These are phyloP conservation scores for Oncorhynchus kisutch DNA, from an alignment of 2,113 vertebrate genomes.

Conservation along the genomic window DNA sequence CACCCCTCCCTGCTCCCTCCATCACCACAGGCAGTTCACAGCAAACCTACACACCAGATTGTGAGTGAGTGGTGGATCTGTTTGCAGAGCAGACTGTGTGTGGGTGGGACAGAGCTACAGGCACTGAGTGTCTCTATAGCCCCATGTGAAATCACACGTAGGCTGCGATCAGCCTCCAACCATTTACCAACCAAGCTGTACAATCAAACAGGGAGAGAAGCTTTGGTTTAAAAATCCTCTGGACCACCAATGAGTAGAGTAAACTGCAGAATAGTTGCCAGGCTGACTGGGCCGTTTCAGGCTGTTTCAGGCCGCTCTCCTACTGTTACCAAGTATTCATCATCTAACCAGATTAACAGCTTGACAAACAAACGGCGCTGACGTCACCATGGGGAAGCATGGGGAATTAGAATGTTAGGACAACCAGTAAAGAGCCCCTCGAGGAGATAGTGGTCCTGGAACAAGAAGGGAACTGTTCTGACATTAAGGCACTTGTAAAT, in stretches of 20 bases:
- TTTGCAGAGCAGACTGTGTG: conserved; percentile 47
- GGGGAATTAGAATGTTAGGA: conserved; percentile 57
- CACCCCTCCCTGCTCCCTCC: conserved; percentile 6
- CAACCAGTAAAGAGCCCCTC: conserved; percentile 47
- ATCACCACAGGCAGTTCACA: conserved; percentile 61
- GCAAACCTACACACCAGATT: conserved; percentile 66
- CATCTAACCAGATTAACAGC: conserved; percentile 76
- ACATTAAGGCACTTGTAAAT: conserved; percentile 49
- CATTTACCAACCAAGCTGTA: conserved; percentile 46
- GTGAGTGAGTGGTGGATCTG: conserved; percentile 41
- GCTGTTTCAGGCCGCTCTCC: conserved; percentile 54
- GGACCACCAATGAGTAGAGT: conserved; percentile 69
- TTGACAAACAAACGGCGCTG: conserved; percentile 56
- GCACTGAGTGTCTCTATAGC: conserved; percentile 67
- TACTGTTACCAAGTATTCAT: conserved; percentile 65
- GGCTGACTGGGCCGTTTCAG: conserved; percentile 45
- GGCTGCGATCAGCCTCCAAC: conserved; percentile 71
- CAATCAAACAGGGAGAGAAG: conserved; percentile 51
- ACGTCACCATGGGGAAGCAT: conserved; percentile 48
- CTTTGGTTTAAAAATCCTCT: conserved; percentile 43
- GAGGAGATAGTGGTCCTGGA: conserved; percentile 52
- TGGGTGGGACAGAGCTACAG: conserved; percentile 70
- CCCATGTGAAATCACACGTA: conserved; percentile 74
- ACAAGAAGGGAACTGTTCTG: conserved; percentile 44
- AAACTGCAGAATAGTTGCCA: not conserved